phyloP scores from a whole-genome alignment of 2,888 invertebrate genomes.

The Altica lythri region DNA sequence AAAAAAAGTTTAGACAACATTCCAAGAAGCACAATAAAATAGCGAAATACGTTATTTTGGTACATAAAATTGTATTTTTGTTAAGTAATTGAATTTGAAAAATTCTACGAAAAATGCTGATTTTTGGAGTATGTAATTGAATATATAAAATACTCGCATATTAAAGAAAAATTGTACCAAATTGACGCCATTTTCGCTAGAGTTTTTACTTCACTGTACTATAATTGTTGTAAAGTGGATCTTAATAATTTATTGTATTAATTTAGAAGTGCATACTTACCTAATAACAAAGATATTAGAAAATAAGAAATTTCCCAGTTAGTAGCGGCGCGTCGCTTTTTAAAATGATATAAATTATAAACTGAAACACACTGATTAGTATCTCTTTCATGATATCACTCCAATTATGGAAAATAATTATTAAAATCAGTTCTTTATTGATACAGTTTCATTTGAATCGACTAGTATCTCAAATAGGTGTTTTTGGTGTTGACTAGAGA shows the following conservation, averaged over 20 bases:
- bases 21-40: conserved; percentile 38
- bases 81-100: background rate
- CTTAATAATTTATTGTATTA: conserved; percentile 30
- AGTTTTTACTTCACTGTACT: conserved; percentile 13
- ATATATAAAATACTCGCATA: background rate
- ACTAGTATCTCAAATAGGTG: too few species aligned
- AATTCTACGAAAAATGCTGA: background rate
- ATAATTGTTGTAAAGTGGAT: conserved; percentile 28
- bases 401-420: background rate
- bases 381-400: too few species aligned
- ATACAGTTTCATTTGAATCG: too few species aligned
- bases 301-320: conserved; percentile 17
- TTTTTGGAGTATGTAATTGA: too few species aligned
- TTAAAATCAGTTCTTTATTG: too few species aligned
- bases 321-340: conserved; percentile 13
- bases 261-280: conserved; percentile 21
- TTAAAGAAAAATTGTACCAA: background rate
- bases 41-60: conserved; percentile 16
- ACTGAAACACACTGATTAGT: background rate
- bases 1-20: conserved; percentile 39
- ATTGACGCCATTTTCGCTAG: conserved; percentile 6
- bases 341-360: background rate
- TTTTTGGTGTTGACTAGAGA: too few species aligned
- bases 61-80: background rate
- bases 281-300: conserved; percentile 24